These are phyloP conservation scores for Okamejei kenojei DNA, from an alignment of 2,797 vertebrate species.

Conservation along the genomic window DNA sequence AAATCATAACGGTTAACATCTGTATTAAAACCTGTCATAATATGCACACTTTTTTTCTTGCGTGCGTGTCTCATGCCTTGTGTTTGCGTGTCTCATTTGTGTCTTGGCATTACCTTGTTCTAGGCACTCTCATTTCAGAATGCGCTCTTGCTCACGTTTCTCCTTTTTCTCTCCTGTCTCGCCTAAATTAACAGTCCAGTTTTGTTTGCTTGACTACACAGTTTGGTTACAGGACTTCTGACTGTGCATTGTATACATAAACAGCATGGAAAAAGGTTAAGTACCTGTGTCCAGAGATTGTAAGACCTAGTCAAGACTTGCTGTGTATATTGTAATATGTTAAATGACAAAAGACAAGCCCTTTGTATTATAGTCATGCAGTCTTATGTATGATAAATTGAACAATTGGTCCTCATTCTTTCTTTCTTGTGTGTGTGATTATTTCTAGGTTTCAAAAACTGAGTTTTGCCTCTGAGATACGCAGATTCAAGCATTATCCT, in stretches of 20 bases:
- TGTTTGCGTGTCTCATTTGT: conserved; percentile 32
- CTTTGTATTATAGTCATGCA: conserved; percentile 99
- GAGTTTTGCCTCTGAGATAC: neutral
- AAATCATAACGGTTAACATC: conserved; percentile 25
- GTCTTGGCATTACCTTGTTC: conserved; percentile 28
- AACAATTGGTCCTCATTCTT: conserved; percentile 92
- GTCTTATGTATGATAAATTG: conserved; percentile 99
- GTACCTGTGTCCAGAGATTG: conserved; percentile 99
- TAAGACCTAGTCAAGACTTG: conserved; percentile 99
- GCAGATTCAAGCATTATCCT: neutral
- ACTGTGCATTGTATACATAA: conserved; percentile 98
- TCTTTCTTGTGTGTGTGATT: conserved; percentile 48
- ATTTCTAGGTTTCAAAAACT: neutral
- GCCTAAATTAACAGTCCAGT: conserved; percentile 62
- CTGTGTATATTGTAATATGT: conserved; percentile 99
- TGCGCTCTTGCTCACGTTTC: conserved; percentile 12
- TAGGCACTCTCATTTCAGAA: conserved; percentile 30
- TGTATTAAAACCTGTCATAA: conserved; percentile 39
- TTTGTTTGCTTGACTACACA: conserved; percentile 78
- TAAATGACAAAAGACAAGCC: conserved; percentile 81
- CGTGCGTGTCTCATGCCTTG: conserved; percentile 40
- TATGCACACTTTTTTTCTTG: conserved; percentile 42
- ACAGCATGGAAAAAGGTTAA: conserved; percentile 98
- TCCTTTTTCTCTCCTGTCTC: conserved; percentile 29
- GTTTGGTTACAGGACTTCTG: conserved; percentile 86